Conservation (phyloP, 2,797 vertebrate species). For the Rhinogobio ventralis region DNA sequence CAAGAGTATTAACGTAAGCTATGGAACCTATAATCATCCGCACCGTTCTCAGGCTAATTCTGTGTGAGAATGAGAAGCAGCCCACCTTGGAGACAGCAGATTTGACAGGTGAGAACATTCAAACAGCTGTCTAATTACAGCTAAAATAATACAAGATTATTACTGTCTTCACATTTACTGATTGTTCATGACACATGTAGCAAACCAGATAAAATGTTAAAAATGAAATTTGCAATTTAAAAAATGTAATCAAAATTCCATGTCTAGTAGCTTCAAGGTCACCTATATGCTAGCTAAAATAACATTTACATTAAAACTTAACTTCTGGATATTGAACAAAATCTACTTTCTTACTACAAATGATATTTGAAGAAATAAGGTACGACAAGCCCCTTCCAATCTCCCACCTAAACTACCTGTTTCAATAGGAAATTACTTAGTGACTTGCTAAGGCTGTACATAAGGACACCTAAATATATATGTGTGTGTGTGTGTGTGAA, state of each 20-base stretch:
- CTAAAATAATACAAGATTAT: neutral
- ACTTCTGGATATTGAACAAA: neutral
- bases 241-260: neutral
- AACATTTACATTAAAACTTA: neutral
- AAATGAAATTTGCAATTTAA: neutral
- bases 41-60: neutral
- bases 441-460: too few relatives aligned
- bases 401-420: neutral
- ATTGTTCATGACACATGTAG: neutral
- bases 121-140: neutral
- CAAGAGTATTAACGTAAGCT: conserved; percentile 41
- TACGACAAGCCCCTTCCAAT: neutral
- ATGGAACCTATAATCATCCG: conserved; percentile 44
- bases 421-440: neutral
- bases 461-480: too few relatives aligned
- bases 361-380: neutral
- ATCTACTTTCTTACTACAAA: neutral
- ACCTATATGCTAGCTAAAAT: neutral
- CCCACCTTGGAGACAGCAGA: conserved; percentile 2
- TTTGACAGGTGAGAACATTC: conserved; percentile 10
- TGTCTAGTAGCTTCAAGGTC: neutral
- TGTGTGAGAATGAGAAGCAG: neutral
- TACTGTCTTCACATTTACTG: neutral
- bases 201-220: too few relatives aligned
- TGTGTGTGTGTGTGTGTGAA: too few relatives aligned